phyloP scores from a whole-genome alignment of 2,113 vertebrate species.

The Gnathonemus echidnorhynchus region DNA sequence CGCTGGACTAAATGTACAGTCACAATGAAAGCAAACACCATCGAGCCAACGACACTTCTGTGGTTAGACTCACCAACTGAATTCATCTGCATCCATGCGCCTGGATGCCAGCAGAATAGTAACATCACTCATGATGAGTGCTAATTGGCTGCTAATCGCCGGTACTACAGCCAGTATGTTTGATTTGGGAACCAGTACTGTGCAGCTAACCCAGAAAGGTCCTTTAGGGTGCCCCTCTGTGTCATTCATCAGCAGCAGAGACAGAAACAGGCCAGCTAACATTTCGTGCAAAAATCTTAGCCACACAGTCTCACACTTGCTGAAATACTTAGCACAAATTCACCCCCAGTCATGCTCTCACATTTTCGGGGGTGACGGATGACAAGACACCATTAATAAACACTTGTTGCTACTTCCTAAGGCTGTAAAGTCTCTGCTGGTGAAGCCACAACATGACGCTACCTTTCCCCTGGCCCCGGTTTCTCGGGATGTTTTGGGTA shows the following conservation, averaged over 20 bases:
- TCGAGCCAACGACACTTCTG: not conserved
- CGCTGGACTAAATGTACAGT: not conserved
- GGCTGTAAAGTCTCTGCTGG: not conserved
- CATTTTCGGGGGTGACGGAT: not conserved
- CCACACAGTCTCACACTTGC: not conserved
- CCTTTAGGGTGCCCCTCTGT: not conserved
- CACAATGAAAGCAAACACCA: not conserved
- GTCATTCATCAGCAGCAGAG: not conserved
- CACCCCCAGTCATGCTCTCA: not conserved
- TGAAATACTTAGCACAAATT: not conserved
- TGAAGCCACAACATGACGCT: not conserved
- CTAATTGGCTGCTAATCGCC: slow-evolving; percentile 26
- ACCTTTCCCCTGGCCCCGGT: not conserved
- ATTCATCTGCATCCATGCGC: not conserved
- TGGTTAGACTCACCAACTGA: not conserved
- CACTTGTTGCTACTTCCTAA: not conserved
- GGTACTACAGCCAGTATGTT: slow-evolving; percentile 12
- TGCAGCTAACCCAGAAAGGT: not conserved
- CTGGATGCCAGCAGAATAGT: not conserved
- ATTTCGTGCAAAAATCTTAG: not conserved
- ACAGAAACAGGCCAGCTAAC: not conserved
- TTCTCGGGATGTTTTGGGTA: not conserved
- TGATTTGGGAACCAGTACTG: not conserved
- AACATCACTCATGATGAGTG: not conserved
- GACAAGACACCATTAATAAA: not conserved